Percentiles rank a stretch among this genome's conserved stretches.
Conservation (phyloP, 2,113 vertebrate genomes). For the Sphyrna mokarran region DNA sequence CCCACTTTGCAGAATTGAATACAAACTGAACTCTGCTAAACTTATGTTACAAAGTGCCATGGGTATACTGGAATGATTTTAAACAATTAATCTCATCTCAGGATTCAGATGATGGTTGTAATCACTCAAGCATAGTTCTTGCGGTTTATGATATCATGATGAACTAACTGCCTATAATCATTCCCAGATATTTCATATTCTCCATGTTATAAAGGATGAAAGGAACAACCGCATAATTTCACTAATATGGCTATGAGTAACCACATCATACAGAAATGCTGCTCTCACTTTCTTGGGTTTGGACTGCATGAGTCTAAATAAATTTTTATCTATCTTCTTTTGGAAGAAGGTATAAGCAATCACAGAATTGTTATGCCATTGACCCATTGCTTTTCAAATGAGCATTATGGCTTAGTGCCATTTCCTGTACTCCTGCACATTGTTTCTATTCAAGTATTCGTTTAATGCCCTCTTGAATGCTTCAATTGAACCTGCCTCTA, state of each 20-base stretch:
- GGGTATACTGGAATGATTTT: neutral
- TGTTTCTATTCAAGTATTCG: too few relatives aligned
- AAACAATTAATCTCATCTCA: neutral
- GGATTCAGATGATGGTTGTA: neutral
- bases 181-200: neutral
- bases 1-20: neutral
- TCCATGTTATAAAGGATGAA: neutral
- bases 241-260: neutral
- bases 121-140: neutral
- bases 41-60: neutral
- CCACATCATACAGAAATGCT: neutral
- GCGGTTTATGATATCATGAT: constrained; percentile 27
- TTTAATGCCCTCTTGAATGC: too few relatives aligned
- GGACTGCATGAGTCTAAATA: neutral
- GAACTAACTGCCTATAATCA: neutral
- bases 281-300: neutral
- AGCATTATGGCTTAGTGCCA: too few relatives aligned
- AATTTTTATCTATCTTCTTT: neutral
- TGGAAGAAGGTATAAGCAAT: neutral
- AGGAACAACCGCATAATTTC: neutral
- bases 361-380: too few relatives aligned
- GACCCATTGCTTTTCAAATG: too few relatives aligned
- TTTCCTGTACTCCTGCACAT: too few relatives aligned
- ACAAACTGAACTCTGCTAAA: neutral
- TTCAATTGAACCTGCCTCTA: too few relatives aligned